Evolutionary conservation across 2,797 vertebrate species (phyloP), one percentile per base, ranked within the genome.

Genomic region (Alca torda): DNA sequence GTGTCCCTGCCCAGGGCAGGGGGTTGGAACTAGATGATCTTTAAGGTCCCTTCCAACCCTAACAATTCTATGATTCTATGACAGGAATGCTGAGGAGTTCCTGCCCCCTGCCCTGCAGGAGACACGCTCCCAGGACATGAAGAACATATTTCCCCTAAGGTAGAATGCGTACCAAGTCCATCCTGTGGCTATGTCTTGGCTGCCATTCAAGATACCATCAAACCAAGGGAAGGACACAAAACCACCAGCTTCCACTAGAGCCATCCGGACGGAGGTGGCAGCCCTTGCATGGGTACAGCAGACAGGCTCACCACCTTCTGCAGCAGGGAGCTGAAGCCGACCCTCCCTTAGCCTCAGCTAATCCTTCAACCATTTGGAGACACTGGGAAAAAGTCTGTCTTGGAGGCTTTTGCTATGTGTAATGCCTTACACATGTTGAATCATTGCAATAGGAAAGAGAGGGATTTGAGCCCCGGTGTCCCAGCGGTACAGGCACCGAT

Each of bases 241-340:
- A 5, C 5, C 20, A 5, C 35, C 41, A 13, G 4, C 23, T 39
- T 41, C 30, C 6, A 12, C 26, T 2, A 33, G 31, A 48, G 39
- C 43, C 50, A 16, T 3, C 11, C 30, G 53, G 53, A 50, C 9
- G 0, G 12, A 21, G 37, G 54, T 6, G 31, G 16, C 43, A 41
- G n/a, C 37, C 24, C 26, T 11, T 6, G 16, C 0, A 5, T 30
- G 48, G 43, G 2, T 0, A 3, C 3, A 3, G 39, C 51, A 43
- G n/a, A 15, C 16, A 20, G 37, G 16, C 46, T 68, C 84, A 76
- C 9, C 53, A 11, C 35, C 51, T 41, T 13, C 21, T 6, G 30
- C 57, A 35, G 37, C 56, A n/a, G 19, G 23, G 33, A 17, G 8
- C 21, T n/a, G 37, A 39, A 45, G 43, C 54, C 4, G 1, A 31